Evolutionary conservation across 2,888 invertebrate genomes (phyloP), one percentile per base, ranked within the genome.

Genomic region (Hydriomena furcata): DNA sequence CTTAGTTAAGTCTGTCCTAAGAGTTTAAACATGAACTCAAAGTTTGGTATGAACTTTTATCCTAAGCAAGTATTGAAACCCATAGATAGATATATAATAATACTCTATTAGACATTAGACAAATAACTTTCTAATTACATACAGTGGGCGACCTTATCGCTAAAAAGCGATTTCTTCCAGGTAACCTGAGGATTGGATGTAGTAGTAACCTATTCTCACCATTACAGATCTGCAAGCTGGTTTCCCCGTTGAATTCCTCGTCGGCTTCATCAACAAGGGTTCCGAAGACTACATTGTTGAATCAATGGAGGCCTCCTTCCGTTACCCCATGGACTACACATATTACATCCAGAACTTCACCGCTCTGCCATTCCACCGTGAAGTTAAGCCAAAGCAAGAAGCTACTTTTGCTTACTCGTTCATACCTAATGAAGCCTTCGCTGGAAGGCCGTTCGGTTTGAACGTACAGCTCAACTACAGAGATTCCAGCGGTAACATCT

Each of bases 261-360:
- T 99, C 55, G 99, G 99, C 12, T 99, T 99, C 88, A 93, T 94
- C 44, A 99, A 99, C 91, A 97, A 97, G 76, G 99, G 99, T 36
- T 92, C 94, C 51, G 94, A 95, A 65, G 97, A 98, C 65, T 98
- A 99, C 74, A 84, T 95, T 13, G 93, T 99, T 12, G 98, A 99
- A 77, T 94, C 95, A 4, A 92, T 99, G 76, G 99, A 99, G 72
- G 98, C 99, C 0, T 99, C 99, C 0, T 99, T 99, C 94, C 95
- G 99, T 66, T 99, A 99, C 79, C 99, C 99, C 5, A 97, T 98
- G 95, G 99, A 99, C 87, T 99, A 97, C 90, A 97, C 95, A 64
- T 99, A 97, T 88, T 97, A 96, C 89, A 98, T 99, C 63, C 99
- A 99, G 88, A 99, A 99, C 90, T 99, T 99, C 91, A 97, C 99